Conservation (phyloP, 2,113 vertebrate genomes). For the Misgurnus anguillicaudatus region DNA sequence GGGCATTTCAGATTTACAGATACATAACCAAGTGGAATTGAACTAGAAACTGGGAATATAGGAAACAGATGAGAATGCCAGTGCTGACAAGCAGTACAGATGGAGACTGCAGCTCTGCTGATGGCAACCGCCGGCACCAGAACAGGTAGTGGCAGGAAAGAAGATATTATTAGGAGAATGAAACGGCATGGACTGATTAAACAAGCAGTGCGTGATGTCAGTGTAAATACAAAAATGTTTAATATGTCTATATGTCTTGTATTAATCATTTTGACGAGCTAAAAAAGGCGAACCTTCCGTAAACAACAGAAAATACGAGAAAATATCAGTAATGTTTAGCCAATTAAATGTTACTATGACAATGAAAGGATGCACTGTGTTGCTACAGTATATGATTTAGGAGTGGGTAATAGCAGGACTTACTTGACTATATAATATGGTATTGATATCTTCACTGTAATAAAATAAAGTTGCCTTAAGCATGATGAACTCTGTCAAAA, state of each 20-base stretch:
- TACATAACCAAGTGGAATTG: constrained; percentile 23
- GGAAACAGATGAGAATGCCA: constrained; percentile 15
- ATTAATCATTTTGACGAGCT: background rate
- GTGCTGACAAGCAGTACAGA: constrained; percentile 29
- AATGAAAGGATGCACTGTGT: too few species aligned
- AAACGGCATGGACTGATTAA: constrained; percentile 33
- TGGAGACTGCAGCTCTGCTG: background rate
- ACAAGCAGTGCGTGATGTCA: background rate
- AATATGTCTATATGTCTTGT: background rate
- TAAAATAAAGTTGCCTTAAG: background rate
- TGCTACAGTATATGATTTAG: too few species aligned
- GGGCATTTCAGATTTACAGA: constrained; percentile 33
- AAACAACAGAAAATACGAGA: background rate
- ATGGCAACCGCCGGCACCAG: background rate
- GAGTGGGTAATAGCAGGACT: too few species aligned
- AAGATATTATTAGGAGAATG: constrained; percentile 1
- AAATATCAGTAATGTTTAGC: too few species aligned
- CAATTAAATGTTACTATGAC: too few species aligned
- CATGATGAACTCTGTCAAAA: too few species aligned
- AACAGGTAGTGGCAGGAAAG: background rate
- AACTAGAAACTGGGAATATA: constrained; percentile 5
- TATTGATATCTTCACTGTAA: background rate
- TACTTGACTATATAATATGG: too few species aligned
- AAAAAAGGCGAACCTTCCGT: background rate
- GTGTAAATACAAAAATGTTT: constrained; percentile 22